Evolutionary conservation across 64 coral and sea anemone genomes (phyloP).

Genomic region (Anthopleura sola): DNA sequence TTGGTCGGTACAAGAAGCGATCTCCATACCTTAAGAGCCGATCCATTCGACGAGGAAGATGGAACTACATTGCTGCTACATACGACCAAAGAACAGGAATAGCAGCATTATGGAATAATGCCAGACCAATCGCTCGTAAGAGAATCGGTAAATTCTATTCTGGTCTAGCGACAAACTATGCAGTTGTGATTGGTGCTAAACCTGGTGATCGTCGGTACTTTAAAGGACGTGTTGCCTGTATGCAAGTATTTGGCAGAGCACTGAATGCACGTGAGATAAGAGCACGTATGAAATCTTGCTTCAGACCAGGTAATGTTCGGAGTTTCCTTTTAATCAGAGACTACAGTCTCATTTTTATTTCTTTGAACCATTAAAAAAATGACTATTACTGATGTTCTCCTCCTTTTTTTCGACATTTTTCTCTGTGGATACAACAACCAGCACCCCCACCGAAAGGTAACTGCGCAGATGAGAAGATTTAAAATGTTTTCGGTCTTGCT

Average conservation of each 20-base stretch:
- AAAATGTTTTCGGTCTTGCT: too few relatives aligned
- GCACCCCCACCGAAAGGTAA: constrained; percentile 16
- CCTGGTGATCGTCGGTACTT: constrained; percentile 34
- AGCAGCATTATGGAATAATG: constrained; percentile 46
- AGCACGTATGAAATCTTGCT: constrained; percentile 40
- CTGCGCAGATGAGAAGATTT: too few relatives aligned
- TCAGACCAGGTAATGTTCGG: constrained; percentile 7
- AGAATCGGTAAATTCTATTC: constrained; percentile 26
- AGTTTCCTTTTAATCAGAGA: too few relatives aligned
- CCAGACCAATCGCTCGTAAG: constrained; percentile 18
- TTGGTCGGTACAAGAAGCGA: background rate
- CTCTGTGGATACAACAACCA: background rate
- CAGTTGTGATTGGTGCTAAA: constrained; percentile 40
- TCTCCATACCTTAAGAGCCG: constrained; percentile 14
- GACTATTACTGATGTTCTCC: too few relatives aligned
- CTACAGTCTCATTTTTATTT: too few relatives aligned
- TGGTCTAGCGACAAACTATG: constrained; percentile 46
- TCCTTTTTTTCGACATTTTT: too few relatives aligned
- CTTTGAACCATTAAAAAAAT: too few relatives aligned
- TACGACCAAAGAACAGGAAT: constrained; percentile 39
- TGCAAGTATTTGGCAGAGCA: constrained; percentile 61
- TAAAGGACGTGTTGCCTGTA: constrained; percentile 52
- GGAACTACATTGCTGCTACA: constrained; percentile 70
- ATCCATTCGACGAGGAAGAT: constrained; percentile 20
- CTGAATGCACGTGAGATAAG: constrained; percentile 35